phyloP scores from a whole-genome alignment of 2,888 invertebrate genomes.

The Apomyelois bistriatella region DNA sequence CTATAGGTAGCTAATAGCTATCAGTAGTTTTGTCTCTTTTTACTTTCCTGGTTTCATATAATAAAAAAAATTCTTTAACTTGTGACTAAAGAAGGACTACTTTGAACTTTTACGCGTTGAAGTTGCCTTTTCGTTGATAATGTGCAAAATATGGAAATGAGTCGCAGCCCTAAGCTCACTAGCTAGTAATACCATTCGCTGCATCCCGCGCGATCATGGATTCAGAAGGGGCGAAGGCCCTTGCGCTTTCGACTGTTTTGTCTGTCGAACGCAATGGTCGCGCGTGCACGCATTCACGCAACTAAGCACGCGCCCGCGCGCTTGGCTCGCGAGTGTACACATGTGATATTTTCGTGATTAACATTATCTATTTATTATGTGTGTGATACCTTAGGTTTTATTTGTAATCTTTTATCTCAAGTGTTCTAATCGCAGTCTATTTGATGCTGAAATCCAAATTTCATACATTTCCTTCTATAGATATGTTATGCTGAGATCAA shows the following conservation, averaged over 20 bases:
- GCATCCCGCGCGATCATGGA: conserved; percentile 74
- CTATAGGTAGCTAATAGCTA: no score
- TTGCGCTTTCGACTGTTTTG: conserved; percentile 58
- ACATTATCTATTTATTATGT: conserved; percentile 5
- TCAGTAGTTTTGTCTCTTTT: no score
- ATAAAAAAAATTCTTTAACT: no score
- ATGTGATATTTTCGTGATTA: conserved; percentile 51
- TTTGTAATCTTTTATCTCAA: background rate
- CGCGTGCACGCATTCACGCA: conserved; percentile 62
- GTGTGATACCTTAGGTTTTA: background rate
- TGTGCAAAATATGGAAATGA: conserved; percentile 1
- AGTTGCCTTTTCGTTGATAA: conserved; percentile 7
- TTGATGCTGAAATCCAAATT: background rate
- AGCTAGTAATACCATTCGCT: conserved; percentile 59
- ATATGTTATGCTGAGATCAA: conserved; percentile 44
- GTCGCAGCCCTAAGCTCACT: conserved; percentile 41
- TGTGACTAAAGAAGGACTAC: no score
- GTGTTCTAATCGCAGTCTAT: conserved; percentile 33
- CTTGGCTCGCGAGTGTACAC: conserved; percentile 31
- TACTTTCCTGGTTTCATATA: no score
- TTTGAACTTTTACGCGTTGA: no score
- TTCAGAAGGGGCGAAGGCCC: conserved; percentile 76
- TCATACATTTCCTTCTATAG: background rate
- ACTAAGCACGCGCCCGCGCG: conserved; percentile 46
- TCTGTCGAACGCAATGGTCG: conserved; percentile 71